Conservation (phyloP, 2,888 invertebrate species). For the Dimorphilus gyrociliatus region DNA sequence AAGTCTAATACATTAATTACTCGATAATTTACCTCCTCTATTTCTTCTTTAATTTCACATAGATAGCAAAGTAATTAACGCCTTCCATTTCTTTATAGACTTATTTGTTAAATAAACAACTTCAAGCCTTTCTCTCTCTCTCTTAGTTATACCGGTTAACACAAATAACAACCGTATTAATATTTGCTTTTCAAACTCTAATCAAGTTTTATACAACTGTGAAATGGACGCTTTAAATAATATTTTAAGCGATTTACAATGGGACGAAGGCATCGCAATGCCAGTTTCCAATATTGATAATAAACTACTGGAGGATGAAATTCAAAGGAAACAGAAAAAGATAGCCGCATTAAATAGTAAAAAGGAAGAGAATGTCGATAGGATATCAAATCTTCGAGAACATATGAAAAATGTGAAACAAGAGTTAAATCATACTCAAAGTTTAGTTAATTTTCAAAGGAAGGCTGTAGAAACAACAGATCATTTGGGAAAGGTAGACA, state of each 20-base stretch:
- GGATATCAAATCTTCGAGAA: conserved; percentile 28
- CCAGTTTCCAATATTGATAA: conserved; percentile 37
- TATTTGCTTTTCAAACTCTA: too few relatives aligned
- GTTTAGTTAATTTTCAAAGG: conserved; percentile 25
- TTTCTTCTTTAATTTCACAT: too few relatives aligned
- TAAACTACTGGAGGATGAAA: conserved; percentile 30
- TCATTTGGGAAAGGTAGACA: conserved; percentile 31
- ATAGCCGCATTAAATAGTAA: conserved; percentile 21
- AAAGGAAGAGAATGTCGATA: conserved; percentile 26
- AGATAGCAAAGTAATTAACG: too few relatives aligned
- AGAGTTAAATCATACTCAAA: conserved; percentile 34
- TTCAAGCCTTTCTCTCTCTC: too few relatives aligned
- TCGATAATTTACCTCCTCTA: too few relatives aligned
- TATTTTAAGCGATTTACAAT: conserved; percentile 31
- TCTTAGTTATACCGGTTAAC: too few relatives aligned
- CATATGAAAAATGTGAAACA: conserved; percentile 36
- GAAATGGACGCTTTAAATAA: too few relatives aligned
- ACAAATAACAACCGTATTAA: too few relatives aligned
- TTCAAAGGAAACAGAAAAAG: conserved; percentile 22
- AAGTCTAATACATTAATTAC: too few relatives aligned
- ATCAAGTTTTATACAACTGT: too few relatives aligned
- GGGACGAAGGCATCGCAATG: conserved; percentile 37
- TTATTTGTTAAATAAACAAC: too few relatives aligned
- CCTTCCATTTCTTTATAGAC: too few relatives aligned
- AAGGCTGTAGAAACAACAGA: conserved; percentile 33